Evolutionary conservation across 2,113 vertebrate genomes (phyloP).

Genomic region (Meles meles): DNA sequence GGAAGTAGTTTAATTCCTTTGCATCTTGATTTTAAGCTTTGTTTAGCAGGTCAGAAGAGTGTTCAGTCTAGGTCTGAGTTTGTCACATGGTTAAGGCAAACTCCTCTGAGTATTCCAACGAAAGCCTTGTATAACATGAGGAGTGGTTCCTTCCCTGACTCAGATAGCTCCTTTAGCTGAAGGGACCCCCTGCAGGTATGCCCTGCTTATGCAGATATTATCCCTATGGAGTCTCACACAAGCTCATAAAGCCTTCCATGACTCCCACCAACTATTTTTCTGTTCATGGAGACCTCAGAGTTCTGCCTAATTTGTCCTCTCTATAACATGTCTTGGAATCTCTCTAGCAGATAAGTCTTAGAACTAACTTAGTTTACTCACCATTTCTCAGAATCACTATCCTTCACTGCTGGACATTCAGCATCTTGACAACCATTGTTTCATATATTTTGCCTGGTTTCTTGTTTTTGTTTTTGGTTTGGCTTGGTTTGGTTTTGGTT

Average conservation of each 20-base stretch:
- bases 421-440: not conserved
- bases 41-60: not conserved
- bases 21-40: not conserved
- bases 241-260: not conserved
- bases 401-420: not conserved
- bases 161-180: not conserved
- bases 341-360: not conserved
- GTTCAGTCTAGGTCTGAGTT: not conserved
- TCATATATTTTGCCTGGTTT: not conserved
- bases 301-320: not conserved
- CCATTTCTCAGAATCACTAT: not conserved
- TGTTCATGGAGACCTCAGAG: not conserved
- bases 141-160: not conserved
- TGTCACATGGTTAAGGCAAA: not conserved
- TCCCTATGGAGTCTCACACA: not conserved
- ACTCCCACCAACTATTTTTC: not conserved
- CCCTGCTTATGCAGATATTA: not conserved
- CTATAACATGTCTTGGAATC: not conserved
- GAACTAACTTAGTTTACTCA: not conserved
- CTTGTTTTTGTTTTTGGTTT: not conserved
- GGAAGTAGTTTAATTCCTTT: not conserved
- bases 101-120: not conserved
- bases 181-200: not conserved
- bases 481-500: not conserved
- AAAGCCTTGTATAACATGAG: not conserved